Conservation (phyloP, 2,797 vertebrate species). For the Pseudotriccus pelzelni region DNA sequence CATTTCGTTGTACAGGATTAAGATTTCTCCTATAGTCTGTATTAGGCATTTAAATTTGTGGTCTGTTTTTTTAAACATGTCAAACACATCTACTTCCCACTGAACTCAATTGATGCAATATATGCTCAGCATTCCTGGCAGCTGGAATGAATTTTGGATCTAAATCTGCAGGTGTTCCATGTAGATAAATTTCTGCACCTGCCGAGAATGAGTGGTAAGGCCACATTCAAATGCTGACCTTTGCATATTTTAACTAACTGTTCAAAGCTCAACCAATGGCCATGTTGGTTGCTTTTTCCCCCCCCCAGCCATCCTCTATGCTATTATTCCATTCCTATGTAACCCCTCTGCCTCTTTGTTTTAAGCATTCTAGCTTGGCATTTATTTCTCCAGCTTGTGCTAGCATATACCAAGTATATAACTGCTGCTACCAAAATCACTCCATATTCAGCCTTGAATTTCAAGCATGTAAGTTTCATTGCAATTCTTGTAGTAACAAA, state of each 20-base stretch:
- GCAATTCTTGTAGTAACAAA: neutral
- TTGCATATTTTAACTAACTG: neutral
- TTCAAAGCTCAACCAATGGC: neutral
- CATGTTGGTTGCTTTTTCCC: fast-evolving
- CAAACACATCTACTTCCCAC: neutral
- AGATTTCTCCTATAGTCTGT: neutral
- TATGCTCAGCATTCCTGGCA: neutral
- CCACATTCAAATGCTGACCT: neutral
- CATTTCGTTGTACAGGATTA: neutral
- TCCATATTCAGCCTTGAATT: neutral
- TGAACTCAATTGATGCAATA: neutral
- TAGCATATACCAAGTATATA: neutral
- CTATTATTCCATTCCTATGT: neutral
- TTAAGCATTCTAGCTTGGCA: neutral
- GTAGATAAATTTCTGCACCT: neutral
- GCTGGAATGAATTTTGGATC: neutral
- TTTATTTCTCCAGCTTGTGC: neutral
- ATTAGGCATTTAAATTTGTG: neutral
- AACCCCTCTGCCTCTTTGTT: neutral
- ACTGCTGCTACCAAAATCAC: neutral
- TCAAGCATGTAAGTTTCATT: neutral
- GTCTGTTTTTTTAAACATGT: neutral
- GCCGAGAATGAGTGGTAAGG: neutral
- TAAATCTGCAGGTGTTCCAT: neutral
- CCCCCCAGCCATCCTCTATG: fast-evolving